Evolutionary conservation across 2,797 vertebrate species (phyloP).

Genomic region (Oophaga sylvatica): DNA sequence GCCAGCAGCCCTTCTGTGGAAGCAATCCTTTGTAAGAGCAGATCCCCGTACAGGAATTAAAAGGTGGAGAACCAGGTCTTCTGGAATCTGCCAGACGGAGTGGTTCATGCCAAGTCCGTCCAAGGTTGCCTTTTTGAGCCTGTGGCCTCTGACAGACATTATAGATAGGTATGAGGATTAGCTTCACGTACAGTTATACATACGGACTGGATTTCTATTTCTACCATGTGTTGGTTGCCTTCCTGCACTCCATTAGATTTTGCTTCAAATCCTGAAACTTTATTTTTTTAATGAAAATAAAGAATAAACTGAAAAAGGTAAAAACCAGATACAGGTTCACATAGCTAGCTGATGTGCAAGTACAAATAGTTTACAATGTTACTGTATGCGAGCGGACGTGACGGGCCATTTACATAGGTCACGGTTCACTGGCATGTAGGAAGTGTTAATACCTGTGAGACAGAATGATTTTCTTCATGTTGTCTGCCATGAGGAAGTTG

Average conservation of each 20-base stretch:
- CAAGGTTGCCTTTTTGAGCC: no score
- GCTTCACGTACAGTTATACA: no score
- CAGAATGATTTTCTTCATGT: constrained; percentile 99
- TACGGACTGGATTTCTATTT: no score
- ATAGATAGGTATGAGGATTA: no score
- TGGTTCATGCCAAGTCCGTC: no score
- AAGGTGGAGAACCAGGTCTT: no score
- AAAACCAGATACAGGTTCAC: not conserved
- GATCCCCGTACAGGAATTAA: no score
- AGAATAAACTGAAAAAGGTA: not conserved
- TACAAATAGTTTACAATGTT: not conserved
- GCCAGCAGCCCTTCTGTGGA: no score
- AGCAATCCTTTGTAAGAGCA: no score
- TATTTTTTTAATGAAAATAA: not conserved
- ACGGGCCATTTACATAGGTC: not conserved
- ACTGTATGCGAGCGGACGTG: not conserved
- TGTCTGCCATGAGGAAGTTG: constrained; percentile 99
- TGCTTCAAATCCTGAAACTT: not conserved
- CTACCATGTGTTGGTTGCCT: no score
- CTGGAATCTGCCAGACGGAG: no score
- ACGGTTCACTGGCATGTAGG: not conserved
- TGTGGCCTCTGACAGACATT: no score
- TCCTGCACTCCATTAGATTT: not conserved
- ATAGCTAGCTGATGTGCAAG: not conserved
- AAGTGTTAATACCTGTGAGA: constrained; percentile 88